Percentiles rank a stretch among this genome's conserved stretches.
Conservation (phyloP, 2,113 vertebrate species). For the Cebus imitator region DNA sequence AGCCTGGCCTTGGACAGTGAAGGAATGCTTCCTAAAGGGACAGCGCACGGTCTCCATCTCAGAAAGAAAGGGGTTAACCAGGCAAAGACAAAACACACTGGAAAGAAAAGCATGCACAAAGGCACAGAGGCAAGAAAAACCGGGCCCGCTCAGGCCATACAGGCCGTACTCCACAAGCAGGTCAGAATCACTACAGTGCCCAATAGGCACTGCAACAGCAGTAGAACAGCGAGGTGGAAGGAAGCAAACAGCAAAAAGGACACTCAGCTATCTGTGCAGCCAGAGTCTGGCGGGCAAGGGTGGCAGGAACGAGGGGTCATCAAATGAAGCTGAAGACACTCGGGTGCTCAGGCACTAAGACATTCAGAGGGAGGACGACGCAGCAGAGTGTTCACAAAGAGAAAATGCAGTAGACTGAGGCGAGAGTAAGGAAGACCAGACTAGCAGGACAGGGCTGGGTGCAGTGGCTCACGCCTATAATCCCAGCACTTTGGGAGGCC, state of each 20-base stretch:
- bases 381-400: neutral
- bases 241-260: neutral
- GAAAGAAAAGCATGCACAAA: neutral
- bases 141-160: rapidly evolving
- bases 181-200: neutral
- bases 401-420: neutral
- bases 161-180: too few species aligned
- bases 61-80: too few species aligned
- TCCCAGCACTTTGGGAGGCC: too few species aligned
- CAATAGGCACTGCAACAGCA: rapidly evolving
- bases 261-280: rapidly evolving
- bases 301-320: rapidly evolving
- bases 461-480: too few species aligned
- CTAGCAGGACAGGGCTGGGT: too few species aligned
- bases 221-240: rapidly evolving
- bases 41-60: neutral
- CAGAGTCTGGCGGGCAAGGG: neutral
- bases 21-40: neutral
- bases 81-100: neutral
- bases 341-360: rapidly evolving
- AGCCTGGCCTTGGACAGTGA: neutral
- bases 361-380: rapidly evolving
- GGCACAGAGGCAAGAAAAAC: neutral
- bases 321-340: neutral
- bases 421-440: too few species aligned